phyloP scores from a whole-genome alignment of 2,113 vertebrate species.

The Leucopsar rothschildi region DNA sequence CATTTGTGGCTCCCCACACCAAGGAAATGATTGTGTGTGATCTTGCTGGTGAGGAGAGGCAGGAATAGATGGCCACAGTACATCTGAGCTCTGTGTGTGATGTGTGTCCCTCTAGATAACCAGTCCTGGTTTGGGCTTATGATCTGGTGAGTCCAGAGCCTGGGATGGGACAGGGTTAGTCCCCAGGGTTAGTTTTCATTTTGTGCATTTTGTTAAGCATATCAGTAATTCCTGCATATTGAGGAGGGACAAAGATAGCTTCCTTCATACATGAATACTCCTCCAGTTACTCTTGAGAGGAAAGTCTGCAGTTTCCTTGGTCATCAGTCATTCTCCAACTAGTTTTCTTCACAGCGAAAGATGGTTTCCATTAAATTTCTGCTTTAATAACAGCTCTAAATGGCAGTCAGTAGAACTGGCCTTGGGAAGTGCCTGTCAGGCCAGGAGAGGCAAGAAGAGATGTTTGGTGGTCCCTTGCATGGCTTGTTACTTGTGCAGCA shows the following conservation, averaged over 20 bases:
- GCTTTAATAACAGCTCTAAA: neutral
- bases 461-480: neutral
- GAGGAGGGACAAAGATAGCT: neutral
- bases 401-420: neutral
- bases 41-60: neutral
- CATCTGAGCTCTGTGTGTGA: neutral
- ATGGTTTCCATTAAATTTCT: neutral
- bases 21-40: neutral
- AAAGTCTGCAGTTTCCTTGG: neutral
- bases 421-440: neutral
- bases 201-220: neutral
- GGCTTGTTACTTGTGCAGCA: neutral
- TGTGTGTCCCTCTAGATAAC: neutral
- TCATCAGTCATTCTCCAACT: neutral
- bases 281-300: neutral
- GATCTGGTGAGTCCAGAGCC: neutral
- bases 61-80: neutral
- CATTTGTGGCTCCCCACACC: neutral
- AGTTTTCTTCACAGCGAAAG: neutral
- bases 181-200: neutral
- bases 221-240: neutral
- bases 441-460: neutral
- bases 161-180: neutral
- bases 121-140: neutral
- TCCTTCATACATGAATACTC: neutral